Percentiles rank a stretch among this genome's conserved stretches.
Conservation (phyloP, 2,113 vertebrate genomes). For the Papio anubis region DNA sequence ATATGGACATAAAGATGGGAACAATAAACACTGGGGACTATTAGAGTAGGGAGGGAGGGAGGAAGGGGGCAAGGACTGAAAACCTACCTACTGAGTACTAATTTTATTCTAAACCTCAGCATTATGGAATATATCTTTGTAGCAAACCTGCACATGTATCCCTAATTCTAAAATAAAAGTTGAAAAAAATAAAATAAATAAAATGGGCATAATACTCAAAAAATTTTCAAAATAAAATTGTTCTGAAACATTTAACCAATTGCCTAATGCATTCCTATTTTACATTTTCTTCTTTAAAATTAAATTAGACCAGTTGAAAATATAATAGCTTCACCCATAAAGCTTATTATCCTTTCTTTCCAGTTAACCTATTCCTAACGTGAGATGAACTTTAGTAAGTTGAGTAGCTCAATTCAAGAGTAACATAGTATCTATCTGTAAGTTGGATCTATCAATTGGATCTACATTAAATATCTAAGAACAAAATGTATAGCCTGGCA, state of each 20-base stretch:
- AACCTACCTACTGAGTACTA: no score
- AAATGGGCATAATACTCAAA: no score
- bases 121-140: no score
- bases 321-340: not conserved
- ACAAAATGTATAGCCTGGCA: not conserved
- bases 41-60: no score
- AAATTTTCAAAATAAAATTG: no score
- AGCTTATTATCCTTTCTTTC: not conserved
- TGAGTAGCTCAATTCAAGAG: not conserved
- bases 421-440: not conserved
- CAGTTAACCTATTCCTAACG: not conserved
- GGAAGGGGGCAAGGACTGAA: no score
- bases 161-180: no score
- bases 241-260: not conserved
- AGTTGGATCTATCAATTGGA: not conserved
- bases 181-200: no score
- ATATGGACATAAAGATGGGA: no score
- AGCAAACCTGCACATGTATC: no score
- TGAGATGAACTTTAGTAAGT: not conserved
- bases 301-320: not conserved
- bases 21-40: no score
- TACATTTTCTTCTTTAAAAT: not conserved
- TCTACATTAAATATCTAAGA: not conserved
- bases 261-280: not conserved
- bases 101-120: no score